phyloP scores from a whole-genome alignment of 2,113 vertebrate species.

The Neogobius melanostomus region DNA sequence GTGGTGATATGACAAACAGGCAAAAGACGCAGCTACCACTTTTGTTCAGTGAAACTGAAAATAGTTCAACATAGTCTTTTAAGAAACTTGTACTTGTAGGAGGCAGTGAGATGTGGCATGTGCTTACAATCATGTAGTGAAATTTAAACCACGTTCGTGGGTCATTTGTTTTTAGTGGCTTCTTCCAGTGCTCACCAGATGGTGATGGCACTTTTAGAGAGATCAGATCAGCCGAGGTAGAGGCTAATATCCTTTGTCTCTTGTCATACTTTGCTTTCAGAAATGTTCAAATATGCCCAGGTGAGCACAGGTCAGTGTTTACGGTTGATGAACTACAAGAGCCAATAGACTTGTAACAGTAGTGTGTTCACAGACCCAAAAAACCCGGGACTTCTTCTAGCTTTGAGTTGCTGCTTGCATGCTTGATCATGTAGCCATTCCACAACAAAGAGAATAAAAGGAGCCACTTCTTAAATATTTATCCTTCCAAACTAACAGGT shows the following conservation, averaged over 20 bases:
- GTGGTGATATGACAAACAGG: conserved; percentile 39
- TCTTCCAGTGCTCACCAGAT: conserved; percentile 34
- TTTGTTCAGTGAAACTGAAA: conserved; percentile 53
- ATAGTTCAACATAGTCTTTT: conserved; percentile 53
- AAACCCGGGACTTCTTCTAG: no score
- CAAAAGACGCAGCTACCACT: conserved; percentile 55
- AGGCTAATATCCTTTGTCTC: conserved; percentile 37
- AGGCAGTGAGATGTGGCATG: conserved; percentile 17
- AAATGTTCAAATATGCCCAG: conserved; percentile 28
- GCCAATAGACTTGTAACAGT: conserved; percentile 19
- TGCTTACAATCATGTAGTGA: conserved; percentile 48
- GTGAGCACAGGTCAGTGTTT: conserved; percentile 13
- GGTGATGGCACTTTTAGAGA: conserved; percentile 48
- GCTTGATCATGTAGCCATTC: conserved; percentile 29
- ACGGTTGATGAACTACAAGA: conserved; percentile 22
- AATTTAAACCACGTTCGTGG: conserved; percentile 45
- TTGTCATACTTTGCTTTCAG: conserved; percentile 29
- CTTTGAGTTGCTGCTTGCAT: conserved; percentile 32
- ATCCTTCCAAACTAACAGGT: conserved; percentile 45
- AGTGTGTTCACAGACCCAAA: conserved; percentile 19
- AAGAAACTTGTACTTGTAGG: conserved; percentile 48
- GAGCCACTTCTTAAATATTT: conserved; percentile 57
- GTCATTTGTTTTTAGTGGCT: conserved; percentile 56
- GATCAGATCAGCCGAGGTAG: conserved; percentile 23
- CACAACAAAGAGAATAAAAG: conserved; percentile 31